Conservation (phyloP, 2,113 vertebrate species). For the Microtus oregoni region DNA sequence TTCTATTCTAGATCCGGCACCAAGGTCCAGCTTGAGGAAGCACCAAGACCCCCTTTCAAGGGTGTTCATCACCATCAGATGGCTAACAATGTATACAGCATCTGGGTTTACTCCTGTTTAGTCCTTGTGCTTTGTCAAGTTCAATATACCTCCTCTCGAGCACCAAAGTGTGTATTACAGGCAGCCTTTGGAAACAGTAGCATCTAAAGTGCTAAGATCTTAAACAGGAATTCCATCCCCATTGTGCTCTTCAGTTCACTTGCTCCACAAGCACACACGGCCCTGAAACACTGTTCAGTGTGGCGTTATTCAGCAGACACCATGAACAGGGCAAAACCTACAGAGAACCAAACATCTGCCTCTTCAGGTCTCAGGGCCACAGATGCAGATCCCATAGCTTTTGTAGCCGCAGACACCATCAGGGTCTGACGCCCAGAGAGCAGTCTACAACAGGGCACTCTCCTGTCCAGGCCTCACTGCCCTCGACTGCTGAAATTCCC, state of each 20-base stretch:
- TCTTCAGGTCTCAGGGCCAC: neutral
- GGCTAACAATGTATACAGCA: neutral
- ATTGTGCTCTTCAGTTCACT: neutral
- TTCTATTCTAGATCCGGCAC: neutral
- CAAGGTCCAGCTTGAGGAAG: neutral
- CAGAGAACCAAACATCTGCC: neutral
- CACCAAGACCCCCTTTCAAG: rapidly evolving
- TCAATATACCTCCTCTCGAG: neutral
- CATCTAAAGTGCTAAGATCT: neutral
- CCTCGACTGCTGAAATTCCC: neutral
- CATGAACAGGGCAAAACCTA: neutral
- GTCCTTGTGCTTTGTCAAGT: neutral
- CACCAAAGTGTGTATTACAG: neutral
- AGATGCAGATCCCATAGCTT: neutral
- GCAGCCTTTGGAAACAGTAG: neutral
- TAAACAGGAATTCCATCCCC: neutral
- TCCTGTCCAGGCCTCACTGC: slow-evolving; percentile 64
- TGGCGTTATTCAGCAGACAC: neutral
- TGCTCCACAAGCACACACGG: neutral
- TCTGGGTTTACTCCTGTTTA: neutral
- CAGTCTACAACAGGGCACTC: neutral
- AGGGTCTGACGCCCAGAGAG: neutral
- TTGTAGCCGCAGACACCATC: slow-evolving; percentile 4
- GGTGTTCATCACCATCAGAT: neutral
- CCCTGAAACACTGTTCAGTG: neutral